Evolutionary conservation across 2,113 vertebrate species (phyloP).

Genomic region (Oostethus manadensis): DNA sequence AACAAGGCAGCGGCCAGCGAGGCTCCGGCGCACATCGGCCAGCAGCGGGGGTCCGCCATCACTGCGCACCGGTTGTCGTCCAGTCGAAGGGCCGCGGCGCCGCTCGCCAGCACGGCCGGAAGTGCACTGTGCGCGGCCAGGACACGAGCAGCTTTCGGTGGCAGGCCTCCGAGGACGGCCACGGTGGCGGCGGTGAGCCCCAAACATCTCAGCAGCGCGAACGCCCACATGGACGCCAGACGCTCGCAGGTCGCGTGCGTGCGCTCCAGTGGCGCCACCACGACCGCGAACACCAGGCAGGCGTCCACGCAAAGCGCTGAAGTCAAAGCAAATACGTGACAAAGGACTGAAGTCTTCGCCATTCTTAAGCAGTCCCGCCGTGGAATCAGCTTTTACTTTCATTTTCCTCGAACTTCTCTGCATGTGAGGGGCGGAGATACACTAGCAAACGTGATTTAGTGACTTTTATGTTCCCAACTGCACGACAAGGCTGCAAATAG

Average conservation of each 20-base stretch:
- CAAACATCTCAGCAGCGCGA: slow-evolving; percentile 37
- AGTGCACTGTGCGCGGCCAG: slow-evolving; percentile 35
- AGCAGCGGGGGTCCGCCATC: slow-evolving; percentile 32
- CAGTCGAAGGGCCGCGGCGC: slow-evolving; percentile 8
- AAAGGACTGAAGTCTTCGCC: accelerated
- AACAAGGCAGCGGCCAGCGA: slow-evolving; percentile 59
- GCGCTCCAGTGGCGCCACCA: background rate
- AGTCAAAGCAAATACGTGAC: accelerated
- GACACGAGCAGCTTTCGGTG: slow-evolving; percentile 25
- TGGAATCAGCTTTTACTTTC: slow-evolving; percentile 54
- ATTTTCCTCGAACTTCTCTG: background rate
- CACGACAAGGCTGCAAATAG: no score
- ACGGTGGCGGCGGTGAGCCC: accelerated
- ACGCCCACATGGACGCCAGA: slow-evolving; percentile 1
- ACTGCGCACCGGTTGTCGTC: slow-evolving; percentile 16
- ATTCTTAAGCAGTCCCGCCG: slow-evolving; percentile 5
- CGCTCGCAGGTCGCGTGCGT: slow-evolving; percentile 10
- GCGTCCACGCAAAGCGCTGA: slow-evolving; percentile 23
- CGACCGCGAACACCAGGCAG: slow-evolving; percentile 32
- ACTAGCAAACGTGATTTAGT: background rate
- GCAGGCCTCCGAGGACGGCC: accelerated
- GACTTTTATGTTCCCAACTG: background rate
- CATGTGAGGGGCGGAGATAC: background rate
- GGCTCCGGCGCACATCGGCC: slow-evolving; percentile 41
- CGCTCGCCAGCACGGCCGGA: slow-evolving; percentile 56